A percentile compares a stretch with the other conserved stretches of the same genome.
Evolutionary conservation across 2,888 invertebrate species (phyloP).

Genomic region (Andrena chrysosceles): DNA sequence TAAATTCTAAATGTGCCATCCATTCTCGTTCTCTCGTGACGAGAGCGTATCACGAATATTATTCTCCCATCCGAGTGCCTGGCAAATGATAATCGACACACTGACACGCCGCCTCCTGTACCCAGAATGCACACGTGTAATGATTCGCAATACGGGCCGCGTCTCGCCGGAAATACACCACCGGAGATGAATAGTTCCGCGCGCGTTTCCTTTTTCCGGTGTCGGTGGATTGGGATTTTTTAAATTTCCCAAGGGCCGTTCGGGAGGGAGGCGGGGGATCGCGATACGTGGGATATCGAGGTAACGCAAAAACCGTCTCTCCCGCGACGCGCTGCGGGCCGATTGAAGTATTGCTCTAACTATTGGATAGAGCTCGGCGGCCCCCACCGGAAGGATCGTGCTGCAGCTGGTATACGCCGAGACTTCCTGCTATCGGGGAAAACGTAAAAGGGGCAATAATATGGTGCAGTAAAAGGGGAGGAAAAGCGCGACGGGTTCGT

Average conservation of each 20-base stretch:
- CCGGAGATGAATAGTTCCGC: constrained; percentile 40
- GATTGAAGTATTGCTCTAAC: constrained; percentile 61
- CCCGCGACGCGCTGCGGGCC: constrained; percentile 34
- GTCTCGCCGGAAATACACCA: constrained; percentile 19
- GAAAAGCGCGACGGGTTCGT: constrained; percentile 30
- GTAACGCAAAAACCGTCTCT: constrained; percentile 41
- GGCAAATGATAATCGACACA: constrained; percentile 26
- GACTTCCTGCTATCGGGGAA: constrained; percentile 18
- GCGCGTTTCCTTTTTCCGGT: constrained; percentile 20
- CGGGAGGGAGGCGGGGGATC: constrained; percentile 18
- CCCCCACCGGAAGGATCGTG: constrained; percentile 30
- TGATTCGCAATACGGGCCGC: constrained; percentile 30
- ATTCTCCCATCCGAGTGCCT: background rate
- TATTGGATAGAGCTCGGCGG: constrained; percentile 15
- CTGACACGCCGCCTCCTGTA: background rate
- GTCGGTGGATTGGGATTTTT: constrained; percentile 60
- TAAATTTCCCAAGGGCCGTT: constrained; percentile 64
- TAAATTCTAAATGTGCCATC: too few relatives aligned
- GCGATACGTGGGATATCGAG: constrained; percentile 31
- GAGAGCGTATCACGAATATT: background rate
- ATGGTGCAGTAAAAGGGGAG: constrained; percentile 44
- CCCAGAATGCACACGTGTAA: constrained; percentile 5
- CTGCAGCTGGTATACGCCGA: constrained; percentile 17
- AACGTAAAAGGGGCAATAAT: constrained; percentile 59
- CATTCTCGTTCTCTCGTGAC: background rate